phyloP scores from a whole-genome alignment of 2,797 vertebrate genomes.

The Tangara arthus region DNA sequence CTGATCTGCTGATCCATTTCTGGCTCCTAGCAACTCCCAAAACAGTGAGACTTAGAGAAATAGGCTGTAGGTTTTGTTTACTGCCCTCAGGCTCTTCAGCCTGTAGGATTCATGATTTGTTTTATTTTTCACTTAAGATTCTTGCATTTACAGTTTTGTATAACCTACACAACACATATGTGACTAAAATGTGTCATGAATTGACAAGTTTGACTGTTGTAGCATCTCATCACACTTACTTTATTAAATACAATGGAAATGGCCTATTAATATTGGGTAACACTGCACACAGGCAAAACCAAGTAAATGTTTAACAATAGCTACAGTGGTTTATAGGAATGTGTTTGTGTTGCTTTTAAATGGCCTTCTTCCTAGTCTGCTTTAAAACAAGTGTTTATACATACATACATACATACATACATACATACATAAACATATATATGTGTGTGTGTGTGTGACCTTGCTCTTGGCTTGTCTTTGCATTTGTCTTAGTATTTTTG shows the following conservation, averaged over 20 bases:
- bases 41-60: not conserved
- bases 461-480: not conserved
- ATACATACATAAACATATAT: too few species aligned
- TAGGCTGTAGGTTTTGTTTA: not conserved
- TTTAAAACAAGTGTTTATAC: not conserved
- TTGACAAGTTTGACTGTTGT: not conserved
- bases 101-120: not conserved
- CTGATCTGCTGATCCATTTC: not conserved
- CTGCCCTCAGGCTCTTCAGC: not conserved
- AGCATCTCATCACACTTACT: not conserved
- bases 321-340: not conserved
- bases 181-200: not conserved
- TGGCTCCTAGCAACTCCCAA: not conserved
- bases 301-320: not conserved
- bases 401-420: not conserved
- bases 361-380: not conserved
- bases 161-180: not conserved
- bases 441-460: not conserved
- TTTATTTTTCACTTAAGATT: not conserved
- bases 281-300: not conserved
- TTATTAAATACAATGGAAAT: not conserved
- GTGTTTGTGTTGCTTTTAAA: not conserved
- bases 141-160: not conserved
- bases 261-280: not conserved
- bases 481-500: not conserved